Conservation (phyloP, 1,140 invertebrate genomes). For the Papilio aristodemus region DNA sequence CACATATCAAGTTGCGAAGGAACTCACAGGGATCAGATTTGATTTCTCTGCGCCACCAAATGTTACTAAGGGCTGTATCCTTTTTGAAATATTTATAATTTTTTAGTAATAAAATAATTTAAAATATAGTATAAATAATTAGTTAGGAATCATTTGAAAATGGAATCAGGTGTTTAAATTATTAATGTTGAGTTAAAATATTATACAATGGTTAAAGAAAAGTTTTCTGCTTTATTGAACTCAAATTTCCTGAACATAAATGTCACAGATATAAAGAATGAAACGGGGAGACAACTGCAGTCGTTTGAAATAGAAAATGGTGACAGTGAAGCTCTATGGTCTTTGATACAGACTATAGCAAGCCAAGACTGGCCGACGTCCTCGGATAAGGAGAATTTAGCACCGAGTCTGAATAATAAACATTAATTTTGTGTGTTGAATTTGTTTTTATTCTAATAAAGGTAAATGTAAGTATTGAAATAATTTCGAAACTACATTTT, state of each 20-base stretch:
- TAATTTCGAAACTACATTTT: too few species aligned
- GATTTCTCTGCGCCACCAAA: conserved; percentile 64
- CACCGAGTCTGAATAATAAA: conserved; percentile 36
- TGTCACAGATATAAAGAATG: conserved; percentile 60
- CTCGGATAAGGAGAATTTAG: conserved; percentile 49
- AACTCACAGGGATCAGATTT: conserved; percentile 65
- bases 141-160: too few species aligned
- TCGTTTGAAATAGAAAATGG: conserved; percentile 48
- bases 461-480: too few species aligned
- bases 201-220: too few species aligned
- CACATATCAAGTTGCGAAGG: conserved; percentile 61
- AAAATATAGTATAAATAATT: too few species aligned
- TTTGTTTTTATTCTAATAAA: too few species aligned
- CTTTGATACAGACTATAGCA: conserved; percentile 38
- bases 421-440: neutral
- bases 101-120: too few species aligned
- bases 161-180: too few species aligned
- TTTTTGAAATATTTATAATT: conserved; percentile 48
- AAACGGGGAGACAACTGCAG: conserved; percentile 47
- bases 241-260: conserved; percentile 36
- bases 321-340: conserved; percentile 54
- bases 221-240: too few species aligned
- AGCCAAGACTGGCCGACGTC: conserved; percentile 36
- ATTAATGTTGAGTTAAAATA: too few species aligned
- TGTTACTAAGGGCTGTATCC: conserved; percentile 75